Conservation (phyloP, 2,797 vertebrate genomes). For the Basileuterus tristriatus region DNA sequence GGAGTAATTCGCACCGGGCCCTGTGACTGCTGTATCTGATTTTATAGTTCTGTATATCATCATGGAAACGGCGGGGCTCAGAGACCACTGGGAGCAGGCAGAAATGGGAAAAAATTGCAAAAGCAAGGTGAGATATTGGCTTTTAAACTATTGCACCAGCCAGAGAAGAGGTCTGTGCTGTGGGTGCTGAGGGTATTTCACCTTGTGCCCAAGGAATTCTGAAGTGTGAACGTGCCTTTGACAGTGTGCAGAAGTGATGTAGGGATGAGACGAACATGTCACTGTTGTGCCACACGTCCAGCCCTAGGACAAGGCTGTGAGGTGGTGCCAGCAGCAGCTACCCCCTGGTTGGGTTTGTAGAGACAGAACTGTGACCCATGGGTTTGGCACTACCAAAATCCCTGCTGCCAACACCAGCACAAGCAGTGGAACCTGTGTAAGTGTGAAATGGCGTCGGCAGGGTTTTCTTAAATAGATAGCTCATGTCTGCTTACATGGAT, state of each 20-base stretch:
- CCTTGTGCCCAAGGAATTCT: not conserved
- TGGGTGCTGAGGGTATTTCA: not conserved
- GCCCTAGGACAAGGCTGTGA: not conserved
- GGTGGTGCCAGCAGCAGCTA: not conserved
- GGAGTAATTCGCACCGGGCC: slow-evolving; percentile 24
- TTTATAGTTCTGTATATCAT: slow-evolving; percentile 27
- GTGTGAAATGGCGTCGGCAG: not conserved
- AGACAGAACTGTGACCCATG: not conserved
- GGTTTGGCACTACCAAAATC: not conserved
- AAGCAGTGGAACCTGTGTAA: not conserved
- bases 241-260: fast-evolving
- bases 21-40: not conserved
- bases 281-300: not conserved
- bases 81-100: not conserved
- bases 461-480: not conserved
- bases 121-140: not conserved
- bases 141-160: not conserved
- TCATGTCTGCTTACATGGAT: not conserved
- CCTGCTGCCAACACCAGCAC: fast-evolving
- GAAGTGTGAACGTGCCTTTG: fast-evolving
- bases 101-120: not conserved
- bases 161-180: not conserved
- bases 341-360: not conserved
- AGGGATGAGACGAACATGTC: fast-evolving
- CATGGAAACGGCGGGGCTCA: not conserved